Percentiles rank a stretch among this genome's conserved stretches.
phyloP scores from a whole-genome alignment of 2,888 invertebrate genomes.

The Petrolisthes cinctipes region DNA sequence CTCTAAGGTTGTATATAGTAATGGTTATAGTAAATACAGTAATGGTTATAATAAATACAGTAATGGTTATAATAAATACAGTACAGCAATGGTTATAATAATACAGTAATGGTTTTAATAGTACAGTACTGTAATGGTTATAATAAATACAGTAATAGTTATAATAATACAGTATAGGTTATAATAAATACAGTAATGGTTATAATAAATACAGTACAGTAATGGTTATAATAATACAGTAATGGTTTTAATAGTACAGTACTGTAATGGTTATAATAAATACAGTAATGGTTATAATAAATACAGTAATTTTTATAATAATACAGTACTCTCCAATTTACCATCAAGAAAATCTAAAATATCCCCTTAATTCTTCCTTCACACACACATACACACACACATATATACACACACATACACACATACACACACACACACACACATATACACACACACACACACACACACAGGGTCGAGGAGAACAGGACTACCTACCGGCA shows the following conservation, averaged over 20 bases:
- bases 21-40: background rate
- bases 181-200: background rate
- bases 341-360: background rate
- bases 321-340: background rate
- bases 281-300: too few relatives aligned
- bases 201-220: too few relatives aligned
- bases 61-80: too few relatives aligned
- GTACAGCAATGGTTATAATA: too few relatives aligned
- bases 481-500: slow-evolving; percentile 67
- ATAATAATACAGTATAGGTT: background rate
- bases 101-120: too few relatives aligned
- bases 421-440: slow-evolving; percentile 65
- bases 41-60: background rate
- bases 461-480: slow-evolving; percentile 21
- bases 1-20: slow-evolving; percentile 70
- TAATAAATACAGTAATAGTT: too few relatives aligned
- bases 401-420: slow-evolving; percentile 71
- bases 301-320: too few relatives aligned
- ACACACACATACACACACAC: slow-evolving; percentile 67
- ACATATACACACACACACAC: slow-evolving; percentile 72
- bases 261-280: too few relatives aligned
- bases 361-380: background rate
- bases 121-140: too few relatives aligned
- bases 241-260: too few relatives aligned
- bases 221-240: too few relatives aligned